Conservation (phyloP, 2,113 vertebrate species). For the Paradisaea rubra region DNA sequence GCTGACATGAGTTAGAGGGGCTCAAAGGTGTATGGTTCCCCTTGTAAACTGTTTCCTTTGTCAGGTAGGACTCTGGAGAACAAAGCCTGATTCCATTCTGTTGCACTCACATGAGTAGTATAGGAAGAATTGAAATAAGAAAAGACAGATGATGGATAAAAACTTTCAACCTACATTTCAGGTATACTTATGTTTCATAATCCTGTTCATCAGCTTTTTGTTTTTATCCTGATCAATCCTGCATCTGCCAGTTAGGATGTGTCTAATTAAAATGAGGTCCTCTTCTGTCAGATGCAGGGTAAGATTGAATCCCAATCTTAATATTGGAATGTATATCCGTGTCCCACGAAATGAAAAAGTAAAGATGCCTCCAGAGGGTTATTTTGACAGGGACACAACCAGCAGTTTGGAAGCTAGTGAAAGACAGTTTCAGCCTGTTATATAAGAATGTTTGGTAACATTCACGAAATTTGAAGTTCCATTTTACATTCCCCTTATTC, state of each 20-base stretch:
- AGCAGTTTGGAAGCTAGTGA: not conserved
- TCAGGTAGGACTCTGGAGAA: not conserved
- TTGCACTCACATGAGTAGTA: not conserved
- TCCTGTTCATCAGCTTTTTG: not conserved
- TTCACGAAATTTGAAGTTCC: not conserved
- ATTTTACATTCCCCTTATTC: not conserved
- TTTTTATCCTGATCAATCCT: not conserved
- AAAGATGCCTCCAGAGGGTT: not conserved
- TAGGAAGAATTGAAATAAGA: not conserved
- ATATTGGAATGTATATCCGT: not conserved
- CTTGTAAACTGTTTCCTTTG: not conserved
- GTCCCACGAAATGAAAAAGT: not conserved
- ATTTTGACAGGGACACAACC: not conserved
- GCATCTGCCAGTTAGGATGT: not conserved
- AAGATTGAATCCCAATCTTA: not conserved
- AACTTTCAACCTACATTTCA: not conserved
- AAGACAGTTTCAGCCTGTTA: not conserved
- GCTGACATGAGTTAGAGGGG: not conserved
- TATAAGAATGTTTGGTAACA: not conserved
- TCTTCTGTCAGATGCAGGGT: not conserved
- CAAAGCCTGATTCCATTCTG: not conserved
- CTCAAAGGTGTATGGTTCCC: not conserved
- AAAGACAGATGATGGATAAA: not conserved
- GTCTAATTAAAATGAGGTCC: not conserved
- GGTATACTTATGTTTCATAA: not conserved